Evolutionary conservation across 2,888 invertebrate genomes (phyloP).

Genomic region (Myopa testacea): DNA sequence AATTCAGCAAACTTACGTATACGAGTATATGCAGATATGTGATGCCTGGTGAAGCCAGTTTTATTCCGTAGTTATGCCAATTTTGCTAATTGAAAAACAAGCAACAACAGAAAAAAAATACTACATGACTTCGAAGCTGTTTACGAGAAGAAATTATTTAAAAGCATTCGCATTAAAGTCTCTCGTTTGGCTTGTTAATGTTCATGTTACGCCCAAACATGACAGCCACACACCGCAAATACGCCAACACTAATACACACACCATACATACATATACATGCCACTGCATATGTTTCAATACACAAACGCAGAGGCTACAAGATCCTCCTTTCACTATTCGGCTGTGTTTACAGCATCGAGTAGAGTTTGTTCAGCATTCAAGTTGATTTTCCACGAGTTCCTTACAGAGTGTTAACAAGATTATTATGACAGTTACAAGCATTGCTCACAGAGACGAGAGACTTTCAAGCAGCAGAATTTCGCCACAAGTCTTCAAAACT

Average conservation of each 20-base stretch:
- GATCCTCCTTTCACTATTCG: background rate
- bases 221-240: slow-evolving; percentile 28
- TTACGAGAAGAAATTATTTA: background rate
- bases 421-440: slow-evolving; percentile 42
- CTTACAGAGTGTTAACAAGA: slow-evolving; percentile 43
- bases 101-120: background rate
- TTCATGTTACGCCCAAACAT: slow-evolving; percentile 31
- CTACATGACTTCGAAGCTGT: too few relatives aligned
- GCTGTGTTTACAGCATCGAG: background rate
- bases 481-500: background rate
- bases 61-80: background rate
- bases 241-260: background rate
- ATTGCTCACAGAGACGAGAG: background rate
- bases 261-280: too few relatives aligned
- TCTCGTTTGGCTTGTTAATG: slow-evolving; percentile 22
- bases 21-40: background rate
- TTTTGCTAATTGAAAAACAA: background rate
- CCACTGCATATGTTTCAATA: too few relatives aligned
- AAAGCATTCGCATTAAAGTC: slow-evolving; percentile 30
- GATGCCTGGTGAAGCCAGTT: background rate
- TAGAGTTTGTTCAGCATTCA: slow-evolving; percentile 12
- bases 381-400: slow-evolving; percentile 34
- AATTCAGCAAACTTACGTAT: background rate
- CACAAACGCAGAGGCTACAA: too few relatives aligned
- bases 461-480: background rate